Evolutionary conservation across 2,888 invertebrate species (phyloP).

Genomic region (Ceriagrion tenellum): DNA sequence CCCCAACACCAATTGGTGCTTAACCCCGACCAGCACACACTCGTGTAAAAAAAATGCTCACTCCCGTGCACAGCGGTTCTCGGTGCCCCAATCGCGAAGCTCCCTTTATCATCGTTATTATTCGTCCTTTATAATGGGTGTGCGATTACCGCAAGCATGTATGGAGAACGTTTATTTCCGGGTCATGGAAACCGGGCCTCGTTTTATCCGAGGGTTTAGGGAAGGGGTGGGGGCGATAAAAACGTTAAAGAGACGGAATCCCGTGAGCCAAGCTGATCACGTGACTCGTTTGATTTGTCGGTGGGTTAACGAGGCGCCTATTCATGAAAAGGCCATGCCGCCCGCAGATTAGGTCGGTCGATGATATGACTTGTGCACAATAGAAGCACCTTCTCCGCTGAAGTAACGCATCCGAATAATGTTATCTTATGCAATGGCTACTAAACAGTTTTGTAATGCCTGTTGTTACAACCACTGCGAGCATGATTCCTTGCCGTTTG

Average conservation of each 20-base stretch:
- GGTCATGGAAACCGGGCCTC: not conserved
- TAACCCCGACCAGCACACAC: not conserved
- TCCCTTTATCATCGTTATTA: not conserved
- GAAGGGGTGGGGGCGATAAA: too few species aligned
- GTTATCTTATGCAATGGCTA: too few species aligned
- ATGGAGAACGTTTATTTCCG: not conserved
- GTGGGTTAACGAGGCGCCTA: not conserved
- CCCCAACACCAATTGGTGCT: too few species aligned
- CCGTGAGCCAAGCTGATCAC: not conserved
- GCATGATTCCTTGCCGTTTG: too few species aligned
- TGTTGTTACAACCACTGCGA: too few species aligned
- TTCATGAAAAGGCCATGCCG: too few species aligned
- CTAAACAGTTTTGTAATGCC: too few species aligned
- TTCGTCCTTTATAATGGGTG: not conserved
- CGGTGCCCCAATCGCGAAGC: not conserved
- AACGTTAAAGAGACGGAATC: not conserved
- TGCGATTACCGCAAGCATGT: not conserved
- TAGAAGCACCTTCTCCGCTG: too few species aligned
- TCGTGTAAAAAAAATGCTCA: not conserved
- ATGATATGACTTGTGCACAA: too few species aligned
- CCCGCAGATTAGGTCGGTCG: too few species aligned
- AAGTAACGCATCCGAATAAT: too few species aligned
- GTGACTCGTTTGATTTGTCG: not conserved
- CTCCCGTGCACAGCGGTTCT: not conserved
- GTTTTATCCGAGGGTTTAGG: not conserved